These are phyloP conservation scores for Hirundo rustica DNA, from an alignment of 2,797 vertebrate species.

Conservation along the genomic window DNA sequence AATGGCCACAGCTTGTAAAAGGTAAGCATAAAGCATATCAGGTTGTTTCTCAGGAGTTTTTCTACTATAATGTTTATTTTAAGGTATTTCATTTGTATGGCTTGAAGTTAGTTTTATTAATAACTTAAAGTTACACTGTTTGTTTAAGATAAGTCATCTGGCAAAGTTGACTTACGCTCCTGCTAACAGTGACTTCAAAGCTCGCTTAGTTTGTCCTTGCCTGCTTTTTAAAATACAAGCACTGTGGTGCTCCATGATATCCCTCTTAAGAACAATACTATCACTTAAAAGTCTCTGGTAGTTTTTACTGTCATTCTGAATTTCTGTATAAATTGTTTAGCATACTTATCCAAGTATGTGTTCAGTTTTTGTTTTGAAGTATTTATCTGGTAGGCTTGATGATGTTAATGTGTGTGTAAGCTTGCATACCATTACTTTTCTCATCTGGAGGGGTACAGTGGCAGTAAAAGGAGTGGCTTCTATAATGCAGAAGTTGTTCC, in stretches of 20 bases:
- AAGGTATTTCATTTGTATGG: neutral
- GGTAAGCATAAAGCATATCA: constrained; percentile 57
- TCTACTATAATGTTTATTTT: neutral
- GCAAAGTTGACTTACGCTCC: neutral
- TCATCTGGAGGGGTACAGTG: constrained; percentile 29
- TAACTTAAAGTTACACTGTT: neutral
- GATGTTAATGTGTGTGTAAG: neutral
- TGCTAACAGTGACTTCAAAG: neutral
- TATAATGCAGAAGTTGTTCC: constrained; percentile 46
- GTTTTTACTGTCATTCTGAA: neutral
- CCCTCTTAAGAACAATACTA: neutral
- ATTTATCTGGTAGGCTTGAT: neutral
- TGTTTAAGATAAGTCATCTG: constrained; percentile 14
- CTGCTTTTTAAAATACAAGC: neutral
- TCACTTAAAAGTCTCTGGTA: neutral
- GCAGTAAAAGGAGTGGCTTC: constrained; percentile 51
- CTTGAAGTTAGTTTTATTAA: neutral
- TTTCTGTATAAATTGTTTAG: neutral
- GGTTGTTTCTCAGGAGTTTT: neutral
- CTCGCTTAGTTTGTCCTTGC: neutral
- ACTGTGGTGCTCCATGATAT: neutral
- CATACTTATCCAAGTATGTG: neutral
- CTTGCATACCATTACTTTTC: constrained; percentile 28
- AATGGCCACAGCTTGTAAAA: constrained; percentile 86
- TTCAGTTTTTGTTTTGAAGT: neutral